Evolutionary conservation across 2,113 vertebrate species (phyloP).

Genomic region (Delphinapterus leucas): DNA sequence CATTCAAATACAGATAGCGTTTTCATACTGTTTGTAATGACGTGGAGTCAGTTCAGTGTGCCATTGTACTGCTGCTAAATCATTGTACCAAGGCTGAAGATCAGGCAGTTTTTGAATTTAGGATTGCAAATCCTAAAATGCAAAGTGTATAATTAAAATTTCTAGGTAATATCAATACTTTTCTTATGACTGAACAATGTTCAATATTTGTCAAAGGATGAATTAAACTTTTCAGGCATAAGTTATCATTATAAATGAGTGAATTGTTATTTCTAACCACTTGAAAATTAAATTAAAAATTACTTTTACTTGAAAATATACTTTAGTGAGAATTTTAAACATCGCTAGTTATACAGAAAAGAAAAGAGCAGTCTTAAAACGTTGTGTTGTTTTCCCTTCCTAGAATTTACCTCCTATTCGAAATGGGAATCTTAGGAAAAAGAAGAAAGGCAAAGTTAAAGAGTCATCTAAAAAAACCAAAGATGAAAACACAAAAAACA

Average conservation of each 20-base stretch:
- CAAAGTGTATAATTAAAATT: conserved; percentile 21
- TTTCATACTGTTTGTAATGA: background rate
- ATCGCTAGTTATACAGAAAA: background rate
- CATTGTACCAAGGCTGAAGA: background rate
- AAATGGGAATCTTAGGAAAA: conserved; percentile 93
- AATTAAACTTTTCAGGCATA: conserved; percentile 32
- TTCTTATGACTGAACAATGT: conserved; percentile 1
- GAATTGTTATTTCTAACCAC: conserved; percentile 24
- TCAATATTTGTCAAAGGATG: conserved; percentile 15
- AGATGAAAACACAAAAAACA: conserved; percentile 84
- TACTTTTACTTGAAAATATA: conserved; percentile 23
- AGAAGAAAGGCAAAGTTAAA: conserved; percentile 87
- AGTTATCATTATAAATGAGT: background rate
- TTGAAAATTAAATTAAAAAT: conserved; percentile 49
- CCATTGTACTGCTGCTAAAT: background rate
- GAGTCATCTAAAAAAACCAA: conserved; percentile 79
- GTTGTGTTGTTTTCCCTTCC: conserved; percentile 17
- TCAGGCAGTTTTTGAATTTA: conserved; percentile 31
- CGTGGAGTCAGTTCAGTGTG: background rate
- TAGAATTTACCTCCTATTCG: conserved; percentile 91
- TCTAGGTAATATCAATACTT: background rate
- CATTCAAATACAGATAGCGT: background rate
- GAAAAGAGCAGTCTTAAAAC: background rate
- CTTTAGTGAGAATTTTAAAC: conserved; percentile 34
- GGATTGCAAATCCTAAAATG: conserved; percentile 15